Conservation (phyloP, 2,888 invertebrate species). For the Andrena minutula region DNA sequence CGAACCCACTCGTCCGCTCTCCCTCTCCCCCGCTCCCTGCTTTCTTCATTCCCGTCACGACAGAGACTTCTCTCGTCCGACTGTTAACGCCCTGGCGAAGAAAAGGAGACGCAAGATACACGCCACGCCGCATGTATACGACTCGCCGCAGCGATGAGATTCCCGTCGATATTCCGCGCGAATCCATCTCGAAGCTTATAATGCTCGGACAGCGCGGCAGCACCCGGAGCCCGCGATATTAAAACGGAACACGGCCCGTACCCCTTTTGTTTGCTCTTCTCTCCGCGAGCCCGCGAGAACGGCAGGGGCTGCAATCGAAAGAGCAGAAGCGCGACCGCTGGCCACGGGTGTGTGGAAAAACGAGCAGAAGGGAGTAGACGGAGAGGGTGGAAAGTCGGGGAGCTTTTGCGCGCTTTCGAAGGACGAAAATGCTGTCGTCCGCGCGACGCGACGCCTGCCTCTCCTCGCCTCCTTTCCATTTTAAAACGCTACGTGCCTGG, state of each 20-base stretch:
- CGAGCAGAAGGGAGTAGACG: constrained; percentile 18
- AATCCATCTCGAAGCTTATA: constrained; percentile 34
- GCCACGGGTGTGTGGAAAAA: constrained; percentile 4
- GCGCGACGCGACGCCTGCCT: constrained; percentile 37
- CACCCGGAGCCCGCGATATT: constrained; percentile 50
- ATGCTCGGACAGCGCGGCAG: background rate
- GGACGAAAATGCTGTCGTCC: constrained; percentile 67
- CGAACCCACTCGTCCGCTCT: background rate
- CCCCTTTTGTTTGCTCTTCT: constrained; percentile 49
- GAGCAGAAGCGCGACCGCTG: constrained; percentile 21
- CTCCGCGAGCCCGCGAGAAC: constrained; percentile 32
- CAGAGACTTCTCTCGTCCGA: background rate
- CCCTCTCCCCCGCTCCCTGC: constrained; percentile 10
- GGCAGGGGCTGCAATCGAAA: constrained; percentile 37
- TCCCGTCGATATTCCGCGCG: constrained; percentile 15
- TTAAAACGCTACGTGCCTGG: constrained; percentile 79
- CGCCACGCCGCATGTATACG: too few species aligned
- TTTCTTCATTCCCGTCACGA: constrained; percentile 8
- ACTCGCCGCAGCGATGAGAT: background rate
- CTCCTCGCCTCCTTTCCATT: constrained; percentile 72
- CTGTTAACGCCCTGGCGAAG: background rate
- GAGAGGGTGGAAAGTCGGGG: constrained; percentile 41
- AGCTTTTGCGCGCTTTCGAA: constrained; percentile 62
- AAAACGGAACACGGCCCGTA: constrained; percentile 35
- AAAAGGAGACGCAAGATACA: background rate